Base-by-base conservation (phyloP, 2,113 vertebrate species). In the Chaetura pelagica region DNA sequence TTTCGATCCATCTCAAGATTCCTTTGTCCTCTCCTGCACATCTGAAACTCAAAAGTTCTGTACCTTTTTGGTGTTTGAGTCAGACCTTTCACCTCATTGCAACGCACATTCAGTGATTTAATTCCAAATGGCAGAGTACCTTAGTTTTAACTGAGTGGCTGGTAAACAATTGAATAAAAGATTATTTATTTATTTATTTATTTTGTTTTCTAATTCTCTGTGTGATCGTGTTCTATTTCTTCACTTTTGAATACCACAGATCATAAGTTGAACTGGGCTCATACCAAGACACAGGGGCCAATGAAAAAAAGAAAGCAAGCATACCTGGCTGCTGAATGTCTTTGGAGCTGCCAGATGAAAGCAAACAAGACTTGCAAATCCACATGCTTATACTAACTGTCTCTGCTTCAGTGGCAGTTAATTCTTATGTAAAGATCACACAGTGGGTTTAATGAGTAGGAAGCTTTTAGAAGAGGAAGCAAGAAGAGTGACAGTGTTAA, bases 101-200 rank as follows among this genome's bases (percentile, higher is more conserved):
- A 30, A 48, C 21, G 9, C 64, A 44, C 4, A 4, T 89, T 91
- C 4, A 10, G 62, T 20, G 61, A 34, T 89, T 95, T 82, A 77
- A 85, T 83, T 90, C 35, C 42, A 74, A 54, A 72, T 8, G 32
- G 23, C 58, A 24, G 19, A 55, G 57, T 3, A 12, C 51, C 66
- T 74, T 62, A 78, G 76, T 66, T 93, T 95, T 81, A 93, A 79
- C 19, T 78, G 81, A 32, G 51, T 42, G 61, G 26, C 38, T 90
- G 90, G 97, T 95, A 94, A 96, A 86, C 79, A 95, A 20, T 94
- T 94, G 93, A 93, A 95, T 95, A 91, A 87, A 67, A 74, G 87
- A 68, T 32, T 87, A 81, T 38, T 38, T 10, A 8, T 38, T 38
- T 38, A 38, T 38, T 38, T n/a, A n/a, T n/a, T 38, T 38, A 38